Conservation (phyloP, 2,888 invertebrate genomes). For the Euplagia quadripunctaria region DNA sequence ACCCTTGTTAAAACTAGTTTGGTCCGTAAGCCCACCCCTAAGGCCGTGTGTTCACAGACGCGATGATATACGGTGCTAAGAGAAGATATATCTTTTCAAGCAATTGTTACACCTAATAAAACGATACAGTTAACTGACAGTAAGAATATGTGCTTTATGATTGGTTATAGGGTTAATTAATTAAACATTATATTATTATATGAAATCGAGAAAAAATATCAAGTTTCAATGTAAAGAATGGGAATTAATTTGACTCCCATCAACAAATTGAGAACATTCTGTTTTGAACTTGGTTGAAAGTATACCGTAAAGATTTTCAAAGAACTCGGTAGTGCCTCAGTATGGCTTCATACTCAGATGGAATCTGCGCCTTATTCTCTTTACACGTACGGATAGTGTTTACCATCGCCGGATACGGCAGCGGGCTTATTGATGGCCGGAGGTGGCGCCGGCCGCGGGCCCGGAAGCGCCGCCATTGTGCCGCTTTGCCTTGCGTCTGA, state of each 20-base stretch:
- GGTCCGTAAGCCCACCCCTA: constrained; percentile 14
- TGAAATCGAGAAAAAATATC: no score
- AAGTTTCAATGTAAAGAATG: neutral
- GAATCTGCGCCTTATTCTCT: constrained; percentile 5
- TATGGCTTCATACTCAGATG: neutral
- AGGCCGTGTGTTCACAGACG: neutral
- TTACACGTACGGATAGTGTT: constrained; percentile 35
- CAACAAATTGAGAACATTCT: neutral
- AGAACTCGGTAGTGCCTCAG: neutral
- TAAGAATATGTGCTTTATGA: no score
- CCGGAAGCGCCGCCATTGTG: constrained; percentile 49
- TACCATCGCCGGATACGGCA: constrained; percentile 48
- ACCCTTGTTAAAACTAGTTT: constrained; percentile 19
- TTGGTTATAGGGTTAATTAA: neutral
- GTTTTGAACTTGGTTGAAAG: neutral
- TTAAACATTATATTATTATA: neutral
- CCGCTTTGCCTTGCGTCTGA: constrained; percentile 46
- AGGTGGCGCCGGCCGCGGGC: constrained; percentile 44
- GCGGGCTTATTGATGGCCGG: constrained; percentile 55
- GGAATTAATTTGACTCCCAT: neutral
- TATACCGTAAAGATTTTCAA: neutral
- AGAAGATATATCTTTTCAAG: neutral
- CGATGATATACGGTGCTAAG: neutral
- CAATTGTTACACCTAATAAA: neutral
- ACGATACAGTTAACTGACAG: no score